A percentile compares a stretch with the other conserved stretches of the same genome.
These are phyloP conservation scores for Aplochiton taeniatus DNA, from an alignment of 2,797 vertebrate species.

Conservation along the genomic window DNA sequence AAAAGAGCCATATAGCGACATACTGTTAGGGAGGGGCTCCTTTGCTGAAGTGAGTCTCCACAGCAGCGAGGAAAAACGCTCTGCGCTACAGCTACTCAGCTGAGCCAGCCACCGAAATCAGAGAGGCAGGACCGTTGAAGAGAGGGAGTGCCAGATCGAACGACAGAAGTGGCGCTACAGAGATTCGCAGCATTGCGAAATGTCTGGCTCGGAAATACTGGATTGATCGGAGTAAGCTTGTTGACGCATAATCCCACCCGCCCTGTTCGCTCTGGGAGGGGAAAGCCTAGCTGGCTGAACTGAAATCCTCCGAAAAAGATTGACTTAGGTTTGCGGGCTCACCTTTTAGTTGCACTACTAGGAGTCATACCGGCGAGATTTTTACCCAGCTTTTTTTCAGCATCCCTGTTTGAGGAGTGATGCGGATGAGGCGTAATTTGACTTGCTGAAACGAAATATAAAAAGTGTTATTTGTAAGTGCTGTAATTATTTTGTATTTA, in stretches of 20 bases:
- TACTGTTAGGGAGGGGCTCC: constrained; percentile 67
- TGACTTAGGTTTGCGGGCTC: constrained; percentile 48
- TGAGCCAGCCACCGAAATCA: constrained; percentile 35
- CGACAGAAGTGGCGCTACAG: constrained; percentile 20
- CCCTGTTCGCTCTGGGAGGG: constrained; percentile 57
- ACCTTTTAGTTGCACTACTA: constrained; percentile 14
- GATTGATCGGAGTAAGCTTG: constrained; percentile 62
- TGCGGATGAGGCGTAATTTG: not conserved
- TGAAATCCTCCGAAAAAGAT: constrained; percentile 68
- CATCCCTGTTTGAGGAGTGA: not conserved
- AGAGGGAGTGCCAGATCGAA: not conserved
- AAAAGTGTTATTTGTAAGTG: constrained; percentile 18
- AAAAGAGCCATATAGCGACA: constrained; percentile 57
- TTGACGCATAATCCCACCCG: constrained; percentile 77
- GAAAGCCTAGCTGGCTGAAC: constrained; percentile 60
- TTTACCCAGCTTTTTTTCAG: not conserved
- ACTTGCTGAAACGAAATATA: not conserved
- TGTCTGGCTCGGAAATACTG: constrained; percentile 45
- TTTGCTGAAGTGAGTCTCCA: constrained; percentile 30
- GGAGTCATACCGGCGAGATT: not conserved
- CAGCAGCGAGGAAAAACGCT: constrained; percentile 37
- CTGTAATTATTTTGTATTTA: constrained; percentile 30
- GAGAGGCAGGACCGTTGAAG: constrained; percentile 13
- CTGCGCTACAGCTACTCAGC: constrained; percentile 60
- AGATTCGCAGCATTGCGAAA: constrained; percentile 20